Evolutionary conservation across 2,888 invertebrate genomes (phyloP).

Genomic region (Pseudococcus longispinus): DNA sequence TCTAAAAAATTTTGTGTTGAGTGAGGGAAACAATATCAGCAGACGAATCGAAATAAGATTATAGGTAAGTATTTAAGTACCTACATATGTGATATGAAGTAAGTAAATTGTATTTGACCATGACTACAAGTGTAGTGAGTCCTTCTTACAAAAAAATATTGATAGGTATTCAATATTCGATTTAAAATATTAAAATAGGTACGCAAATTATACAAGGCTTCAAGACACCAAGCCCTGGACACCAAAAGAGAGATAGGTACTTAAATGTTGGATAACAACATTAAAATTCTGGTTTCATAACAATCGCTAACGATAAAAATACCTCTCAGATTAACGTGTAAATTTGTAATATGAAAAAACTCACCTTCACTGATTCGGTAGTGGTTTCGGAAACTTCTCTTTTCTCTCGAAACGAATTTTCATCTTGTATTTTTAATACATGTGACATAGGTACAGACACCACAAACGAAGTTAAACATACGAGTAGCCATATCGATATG

Average conservation of each 20-base stretch:
- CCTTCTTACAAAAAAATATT: too few species aligned
- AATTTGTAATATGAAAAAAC: neutral
- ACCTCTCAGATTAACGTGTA: too few species aligned
- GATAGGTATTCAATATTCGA: too few species aligned
- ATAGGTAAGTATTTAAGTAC: too few species aligned
- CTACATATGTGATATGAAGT: neutral
- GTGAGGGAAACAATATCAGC: neutral
- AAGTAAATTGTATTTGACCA: too few species aligned
- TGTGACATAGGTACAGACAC: slow-evolving; percentile 37
- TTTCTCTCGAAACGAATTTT: neutral
- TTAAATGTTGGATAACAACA: neutral
- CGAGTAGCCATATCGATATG: slow-evolving; percentile 31
- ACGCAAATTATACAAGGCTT: too few species aligned
- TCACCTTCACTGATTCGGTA: neutral
- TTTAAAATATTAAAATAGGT: too few species aligned
- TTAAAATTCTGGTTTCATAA: too few species aligned
- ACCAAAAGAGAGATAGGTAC: neutral
- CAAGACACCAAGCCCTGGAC: too few species aligned
- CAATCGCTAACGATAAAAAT: too few species aligned
- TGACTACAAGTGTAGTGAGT: too few species aligned
- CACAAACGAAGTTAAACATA: slow-evolving; percentile 14
- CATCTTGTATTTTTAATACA: neutral
- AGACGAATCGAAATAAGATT: too few species aligned
- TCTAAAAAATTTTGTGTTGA: neutral
- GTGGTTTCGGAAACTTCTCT: neutral